A percentile compares a stretch with the other conserved stretches of the same genome.
These are phyloP conservation scores for Potamarius usumacintae DNA, from an alignment of 2,113 vertebrate species.

Conservation along the genomic window DNA sequence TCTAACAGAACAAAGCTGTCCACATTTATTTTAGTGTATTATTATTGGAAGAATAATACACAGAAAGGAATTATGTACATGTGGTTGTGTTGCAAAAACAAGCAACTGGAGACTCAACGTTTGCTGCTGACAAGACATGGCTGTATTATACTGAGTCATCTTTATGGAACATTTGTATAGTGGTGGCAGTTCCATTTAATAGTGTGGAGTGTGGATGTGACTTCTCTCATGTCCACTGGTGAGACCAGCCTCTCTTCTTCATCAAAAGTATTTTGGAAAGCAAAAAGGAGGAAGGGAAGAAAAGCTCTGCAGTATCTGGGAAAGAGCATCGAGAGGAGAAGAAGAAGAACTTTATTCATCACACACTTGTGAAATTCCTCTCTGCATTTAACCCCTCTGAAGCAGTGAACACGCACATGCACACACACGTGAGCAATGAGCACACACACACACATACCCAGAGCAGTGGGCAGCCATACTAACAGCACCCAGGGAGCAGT, in stretches of 20 bases:
- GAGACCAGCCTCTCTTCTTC: background rate
- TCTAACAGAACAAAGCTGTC: background rate
- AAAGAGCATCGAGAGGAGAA: background rate
- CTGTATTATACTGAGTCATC: constrained; percentile 7
- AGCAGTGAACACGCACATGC: no score
- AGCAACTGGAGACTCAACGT: background rate
- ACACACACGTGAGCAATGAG: no score
- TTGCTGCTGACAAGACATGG: background rate
- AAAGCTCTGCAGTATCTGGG: background rate
- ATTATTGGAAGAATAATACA: background rate
- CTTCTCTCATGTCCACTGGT: constrained; percentile 27
- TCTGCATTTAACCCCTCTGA: no score
- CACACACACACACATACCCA: no score
- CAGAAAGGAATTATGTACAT: background rate
- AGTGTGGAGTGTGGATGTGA: constrained; percentile 32
- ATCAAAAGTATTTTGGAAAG: background rate
- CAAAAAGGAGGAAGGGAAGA: background rate
- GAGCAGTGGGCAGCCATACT: no score
- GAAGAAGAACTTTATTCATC: no score
- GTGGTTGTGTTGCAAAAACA: background rate
- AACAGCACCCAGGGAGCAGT: no score
- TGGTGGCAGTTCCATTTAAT: constrained; percentile 9
- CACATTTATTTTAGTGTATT: background rate
- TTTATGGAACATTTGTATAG: constrained; percentile 18
- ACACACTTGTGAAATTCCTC: no score